Conservation (phyloP, 2,797 vertebrate species). For the Steatocranus sp. region DNA sequence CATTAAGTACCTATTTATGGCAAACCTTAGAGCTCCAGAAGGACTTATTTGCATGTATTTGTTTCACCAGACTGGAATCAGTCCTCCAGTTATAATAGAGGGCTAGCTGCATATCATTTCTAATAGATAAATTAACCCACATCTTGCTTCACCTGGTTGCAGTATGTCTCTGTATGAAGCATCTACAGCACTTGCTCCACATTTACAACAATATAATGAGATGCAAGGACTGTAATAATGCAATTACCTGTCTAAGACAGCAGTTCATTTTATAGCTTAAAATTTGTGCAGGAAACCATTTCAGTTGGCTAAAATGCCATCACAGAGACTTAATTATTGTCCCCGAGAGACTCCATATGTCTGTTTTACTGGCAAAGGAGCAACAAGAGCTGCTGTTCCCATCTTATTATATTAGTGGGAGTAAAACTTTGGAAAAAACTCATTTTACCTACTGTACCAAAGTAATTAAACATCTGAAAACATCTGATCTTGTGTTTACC, state of each 20-base stretch:
- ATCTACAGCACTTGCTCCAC: conserved; percentile 1
- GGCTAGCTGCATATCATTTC: not conserved
- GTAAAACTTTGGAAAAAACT: not conserved
- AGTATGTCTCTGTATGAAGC: not conserved
- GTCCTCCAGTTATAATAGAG: conserved; percentile 20
- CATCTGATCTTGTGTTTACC: not conserved
- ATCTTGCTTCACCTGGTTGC: conserved; percentile 1
- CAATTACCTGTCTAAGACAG: conserved; percentile 42
- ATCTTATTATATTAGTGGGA: not conserved
- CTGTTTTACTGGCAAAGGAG: conserved; percentile 26
- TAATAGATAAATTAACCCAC: conserved; percentile 15
- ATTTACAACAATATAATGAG: conserved; percentile 47
- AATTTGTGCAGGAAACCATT: conserved; percentile 41
- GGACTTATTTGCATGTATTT: conserved; percentile 23
- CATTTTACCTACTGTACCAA: not conserved
- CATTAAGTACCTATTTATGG: conserved; percentile 48
- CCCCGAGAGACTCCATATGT: conserved; percentile 27
- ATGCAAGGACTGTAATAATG: conserved; percentile 34
- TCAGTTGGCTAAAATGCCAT: conserved; percentile 43
- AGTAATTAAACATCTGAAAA: not conserved
- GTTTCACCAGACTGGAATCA: conserved; percentile 23
- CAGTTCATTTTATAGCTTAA: conserved; percentile 28
- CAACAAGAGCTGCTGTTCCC: conserved; percentile 14
- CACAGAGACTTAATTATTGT: conserved; percentile 36
- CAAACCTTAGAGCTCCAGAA: conserved; percentile 31